These are phyloP conservation scores for Pluvianellus socialis DNA, from an alignment of 2,113 vertebrate species.

Conservation along the genomic window DNA sequence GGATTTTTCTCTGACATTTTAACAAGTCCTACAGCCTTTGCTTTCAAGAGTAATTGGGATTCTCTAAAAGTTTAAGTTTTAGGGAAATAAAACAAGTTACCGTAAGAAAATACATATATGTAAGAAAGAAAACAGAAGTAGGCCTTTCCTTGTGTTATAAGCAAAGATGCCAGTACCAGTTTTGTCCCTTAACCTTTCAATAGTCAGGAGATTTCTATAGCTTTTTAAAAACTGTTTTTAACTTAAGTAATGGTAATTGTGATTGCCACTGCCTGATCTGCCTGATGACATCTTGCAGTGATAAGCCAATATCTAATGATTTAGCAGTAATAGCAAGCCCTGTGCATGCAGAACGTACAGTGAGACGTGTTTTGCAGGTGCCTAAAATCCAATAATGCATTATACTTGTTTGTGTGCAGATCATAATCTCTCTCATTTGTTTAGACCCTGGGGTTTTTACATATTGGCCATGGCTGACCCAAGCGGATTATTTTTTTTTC, in stretches of 20 bases:
- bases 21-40: background rate
- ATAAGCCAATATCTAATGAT: background rate
- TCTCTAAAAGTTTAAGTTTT: background rate
- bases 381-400: background rate
- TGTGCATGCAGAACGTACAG: background rate
- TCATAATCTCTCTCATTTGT: background rate
- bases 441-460: background rate
- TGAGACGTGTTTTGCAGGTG: background rate
- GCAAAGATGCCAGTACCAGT: background rate
- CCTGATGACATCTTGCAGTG: background rate
- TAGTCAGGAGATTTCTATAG: background rate
- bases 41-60: background rate
- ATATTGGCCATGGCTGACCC: background rate
- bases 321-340: background rate
- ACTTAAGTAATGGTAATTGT: background rate
- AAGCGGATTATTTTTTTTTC: background rate
- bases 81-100: background rate
- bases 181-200: background rate
- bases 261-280: background rate
- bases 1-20: background rate
- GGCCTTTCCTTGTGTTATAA: background rate
- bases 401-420: background rate
- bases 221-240: background rate
- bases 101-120: background rate
- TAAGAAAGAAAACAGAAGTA: background rate